Evolutionary conservation across 1,140 invertebrate genomes (phyloP).

Genomic region (Atopsyche davidsoni): DNA sequence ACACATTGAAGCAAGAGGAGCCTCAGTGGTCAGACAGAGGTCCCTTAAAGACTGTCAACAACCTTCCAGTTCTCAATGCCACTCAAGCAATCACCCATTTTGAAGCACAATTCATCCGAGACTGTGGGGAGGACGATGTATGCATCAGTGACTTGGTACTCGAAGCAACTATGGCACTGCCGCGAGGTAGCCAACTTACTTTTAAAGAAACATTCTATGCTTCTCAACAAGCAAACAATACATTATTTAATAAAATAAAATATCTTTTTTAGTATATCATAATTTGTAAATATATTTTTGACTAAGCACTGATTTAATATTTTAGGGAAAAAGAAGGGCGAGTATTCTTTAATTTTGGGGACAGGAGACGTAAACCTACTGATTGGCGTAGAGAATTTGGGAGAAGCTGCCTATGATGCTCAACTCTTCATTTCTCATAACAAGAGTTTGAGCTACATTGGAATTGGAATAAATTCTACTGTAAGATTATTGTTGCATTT

Average conservation of each 20-base stretch:
- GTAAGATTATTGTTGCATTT: slow-evolving; percentile 2
- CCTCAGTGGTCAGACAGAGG: slow-evolving; percentile 52
- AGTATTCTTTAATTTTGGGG: slow-evolving; percentile 63
- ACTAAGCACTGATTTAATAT: slow-evolving; percentile 13
- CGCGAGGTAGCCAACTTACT: slow-evolving; percentile 34
- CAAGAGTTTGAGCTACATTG: slow-evolving; percentile 71
- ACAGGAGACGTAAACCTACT: slow-evolving; percentile 68
- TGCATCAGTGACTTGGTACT: slow-evolving; percentile 82
- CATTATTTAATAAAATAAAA: slow-evolving; percentile 2
- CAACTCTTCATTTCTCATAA: slow-evolving; percentile 77
- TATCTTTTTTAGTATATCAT: slow-evolving; percentile 2
- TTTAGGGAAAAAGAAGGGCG: slow-evolving; percentile 40
- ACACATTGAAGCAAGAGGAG: slow-evolving; percentile 67
- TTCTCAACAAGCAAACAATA: too few species aligned
- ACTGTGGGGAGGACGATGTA: slow-evolving; percentile 84
- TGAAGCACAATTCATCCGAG: slow-evolving; percentile 84
- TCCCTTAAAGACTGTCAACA: slow-evolving; percentile 63
- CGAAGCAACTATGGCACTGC: slow-evolving; percentile 57
- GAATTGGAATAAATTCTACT: slow-evolving; percentile 43
- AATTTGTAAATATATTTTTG: too few species aligned
- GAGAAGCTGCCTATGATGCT: slow-evolving; percentile 88
- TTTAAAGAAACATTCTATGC: background rate
- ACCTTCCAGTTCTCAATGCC: slow-evolving; percentile 84
- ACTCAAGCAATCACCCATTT: slow-evolving; percentile 71
- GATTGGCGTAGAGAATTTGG: slow-evolving; percentile 67